A percentile compares a stretch with the other conserved stretches of the same genome.
phyloP scores from a whole-genome alignment of 2,888 invertebrate genomes.

The Steromphala cineraria region DNA sequence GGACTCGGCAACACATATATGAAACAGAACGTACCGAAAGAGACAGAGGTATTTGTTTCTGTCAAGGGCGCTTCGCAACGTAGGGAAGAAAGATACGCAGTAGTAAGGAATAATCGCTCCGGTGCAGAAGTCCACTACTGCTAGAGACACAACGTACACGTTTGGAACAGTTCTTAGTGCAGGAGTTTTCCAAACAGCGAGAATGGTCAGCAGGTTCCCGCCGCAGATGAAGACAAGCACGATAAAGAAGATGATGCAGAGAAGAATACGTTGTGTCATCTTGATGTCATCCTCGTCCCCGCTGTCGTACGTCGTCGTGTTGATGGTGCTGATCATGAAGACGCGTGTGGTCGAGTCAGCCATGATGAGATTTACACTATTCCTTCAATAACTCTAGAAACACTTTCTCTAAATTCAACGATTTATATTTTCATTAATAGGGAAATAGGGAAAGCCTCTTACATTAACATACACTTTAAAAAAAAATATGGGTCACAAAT shows the following conservation, averaged over 20 bases:
- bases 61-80: not conserved
- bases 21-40: constrained; percentile 7
- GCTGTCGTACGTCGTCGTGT: too few relatives aligned
- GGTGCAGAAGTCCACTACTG: constrained; percentile 28
- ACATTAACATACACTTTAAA: too few relatives aligned
- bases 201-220: constrained; percentile 36
- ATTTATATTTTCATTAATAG: too few relatives aligned
- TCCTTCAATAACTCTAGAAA: too few relatives aligned
- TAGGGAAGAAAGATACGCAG: not conserved
- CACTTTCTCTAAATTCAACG: too few relatives aligned
- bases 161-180: constrained; percentile 36
- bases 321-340: too few relatives aligned
- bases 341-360: too few relatives aligned
- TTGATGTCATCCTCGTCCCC: not conserved
- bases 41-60: constrained; percentile 7
- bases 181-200: constrained; percentile 27
- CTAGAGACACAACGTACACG: constrained; percentile 39
- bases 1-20: constrained; percentile 11
- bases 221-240: constrained; percentile 25
- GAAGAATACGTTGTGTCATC: not conserved
- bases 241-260: not conserved
- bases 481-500: too few relatives aligned
- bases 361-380: too few relatives aligned
- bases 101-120: constrained; percentile 14
- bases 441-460: too few relatives aligned